Evolutionary conservation across 2,797 vertebrate genomes (phyloP), one percentile per base, ranked within the genome.

Genomic region (Tenualosa ilisha): DNA sequence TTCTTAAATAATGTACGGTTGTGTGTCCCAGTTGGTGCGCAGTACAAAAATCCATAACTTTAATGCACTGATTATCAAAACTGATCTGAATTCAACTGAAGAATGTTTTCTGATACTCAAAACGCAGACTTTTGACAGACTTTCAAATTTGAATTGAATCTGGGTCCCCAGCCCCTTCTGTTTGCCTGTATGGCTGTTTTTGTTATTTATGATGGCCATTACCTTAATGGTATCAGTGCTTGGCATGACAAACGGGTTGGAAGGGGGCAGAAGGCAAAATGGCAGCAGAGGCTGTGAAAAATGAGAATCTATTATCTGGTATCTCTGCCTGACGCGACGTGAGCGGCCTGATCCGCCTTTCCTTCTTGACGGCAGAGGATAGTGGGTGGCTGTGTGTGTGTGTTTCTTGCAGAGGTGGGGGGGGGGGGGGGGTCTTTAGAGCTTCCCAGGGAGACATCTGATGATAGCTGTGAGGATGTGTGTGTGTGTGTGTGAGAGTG

Each of bases 251-350:
- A 68, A 68, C 63, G n/a, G 63, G 63, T 20, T 68, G 24, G 63
- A 13, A n/a, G 15, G 37, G 68, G 37, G 13, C 1, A 7, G 3
- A 40, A 24, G 11, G 65, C 37, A 43, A 17, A 79, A 79, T 46
- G 40, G 20, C 40, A 46, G 5, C 1, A 17, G 72, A 79, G 72
- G 40, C 72, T 20, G 40, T 79, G 72, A 46, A 17, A 79, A 79
- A 79, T 79, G 72, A 79, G 72, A 79, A 79, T 79, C 37, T 79
- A 79, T 79, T 46, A 79, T 43, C 15, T 79, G 40, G 72, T 40
- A 79, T 46, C 72, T 43, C 20, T 40, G 37, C 72, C 72, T 75
- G 68, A 40, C 1, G 37, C 26, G 37, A 15, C 8, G 31, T 17
- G 12, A 6, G 54, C 17, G 20, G 54, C 54, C 54, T 56, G 20